These are phyloP conservation scores for Petrolisthes manimaculis DNA, from an alignment of 2,888 invertebrate genomes.

Conservation along the genomic window DNA sequence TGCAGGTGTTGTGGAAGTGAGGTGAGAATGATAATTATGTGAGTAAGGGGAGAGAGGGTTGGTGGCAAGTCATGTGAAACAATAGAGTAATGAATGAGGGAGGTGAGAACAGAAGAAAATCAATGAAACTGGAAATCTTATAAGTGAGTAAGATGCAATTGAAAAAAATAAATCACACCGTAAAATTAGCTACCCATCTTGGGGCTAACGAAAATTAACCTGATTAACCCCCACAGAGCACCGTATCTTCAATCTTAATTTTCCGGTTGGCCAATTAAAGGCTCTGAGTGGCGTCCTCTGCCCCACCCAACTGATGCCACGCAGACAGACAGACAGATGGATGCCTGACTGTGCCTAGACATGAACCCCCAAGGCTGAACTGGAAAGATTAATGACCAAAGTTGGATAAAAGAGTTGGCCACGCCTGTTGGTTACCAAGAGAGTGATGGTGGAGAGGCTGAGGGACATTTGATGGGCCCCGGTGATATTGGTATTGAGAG, in stretches of 20 bases:
- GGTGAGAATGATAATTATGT: no score
- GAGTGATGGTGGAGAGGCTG: not conserved
- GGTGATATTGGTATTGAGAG: not conserved
- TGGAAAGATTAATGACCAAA: conserved; percentile 4
- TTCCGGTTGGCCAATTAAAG: conserved; percentile 4
- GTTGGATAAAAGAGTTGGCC: not conserved
- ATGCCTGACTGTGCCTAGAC: not conserved
- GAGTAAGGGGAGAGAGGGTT: no score
- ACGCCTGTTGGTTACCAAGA: not conserved
- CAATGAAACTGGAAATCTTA: not conserved
- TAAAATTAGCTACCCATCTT: no score
- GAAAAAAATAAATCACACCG: not conserved
- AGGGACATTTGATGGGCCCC: not conserved
- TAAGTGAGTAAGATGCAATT: no score
- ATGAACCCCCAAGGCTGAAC: not conserved
- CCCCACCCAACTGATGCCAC: not conserved
- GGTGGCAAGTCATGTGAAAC: not conserved
- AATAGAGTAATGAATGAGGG: not conserved
- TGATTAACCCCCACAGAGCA: not conserved
- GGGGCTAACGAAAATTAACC: not conserved
- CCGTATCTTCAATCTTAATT: conserved; percentile 10
- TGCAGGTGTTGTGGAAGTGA: no score
- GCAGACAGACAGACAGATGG: not conserved
- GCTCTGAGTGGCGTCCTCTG: not conserved
- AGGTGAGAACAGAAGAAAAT: not conserved